These are phyloP conservation scores for Gymnoscopelus braueri DNA, from an alignment of 2,797 vertebrate genomes.

Conservation along the genomic window DNA sequence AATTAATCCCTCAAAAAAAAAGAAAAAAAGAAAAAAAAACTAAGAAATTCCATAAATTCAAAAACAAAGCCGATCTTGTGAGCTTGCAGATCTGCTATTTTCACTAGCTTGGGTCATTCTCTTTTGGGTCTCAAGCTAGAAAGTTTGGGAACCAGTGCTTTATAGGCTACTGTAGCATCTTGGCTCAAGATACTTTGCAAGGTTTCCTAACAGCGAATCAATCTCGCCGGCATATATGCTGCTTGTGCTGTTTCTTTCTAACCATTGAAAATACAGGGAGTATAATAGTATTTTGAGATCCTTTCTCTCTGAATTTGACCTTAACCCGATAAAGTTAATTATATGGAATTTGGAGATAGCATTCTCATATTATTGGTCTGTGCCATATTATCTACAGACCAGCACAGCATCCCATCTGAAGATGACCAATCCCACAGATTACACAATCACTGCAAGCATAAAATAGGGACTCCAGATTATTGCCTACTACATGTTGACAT, in stretches of 20 bases:
- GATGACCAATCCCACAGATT: conserved; percentile 56
- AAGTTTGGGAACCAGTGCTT: too few relatives aligned
- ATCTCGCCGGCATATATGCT: neutral
- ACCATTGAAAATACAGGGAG: neutral
- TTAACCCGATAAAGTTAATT: neutral
- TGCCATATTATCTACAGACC: conserved; percentile 19
- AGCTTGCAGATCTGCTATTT: too few relatives aligned
- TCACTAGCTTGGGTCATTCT: too few relatives aligned
- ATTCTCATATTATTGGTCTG: too few relatives aligned
- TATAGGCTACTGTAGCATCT: conserved; percentile 32
- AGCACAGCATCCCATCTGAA: conserved; percentile 43
- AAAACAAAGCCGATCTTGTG: too few relatives aligned
- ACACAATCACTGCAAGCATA: conserved; percentile 49
- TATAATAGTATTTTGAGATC: neutral
- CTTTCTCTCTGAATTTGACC: neutral
- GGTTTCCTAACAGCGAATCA: conserved; percentile 7
- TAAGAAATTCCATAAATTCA: too few relatives aligned
- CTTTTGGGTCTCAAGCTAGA: too few relatives aligned
- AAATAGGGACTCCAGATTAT: conserved; percentile 43
- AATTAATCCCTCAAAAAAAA: too few relatives aligned
- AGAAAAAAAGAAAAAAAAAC: too few relatives aligned
- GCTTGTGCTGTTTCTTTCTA: conserved; percentile 2
- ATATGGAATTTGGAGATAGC: neutral
- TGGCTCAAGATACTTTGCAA: conserved; percentile 36
- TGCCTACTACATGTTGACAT: conserved; percentile 29